Evolutionary conservation across 1,140 invertebrate genomes (phyloP).

Genomic region (Drosophila ercepeae): DNA sequence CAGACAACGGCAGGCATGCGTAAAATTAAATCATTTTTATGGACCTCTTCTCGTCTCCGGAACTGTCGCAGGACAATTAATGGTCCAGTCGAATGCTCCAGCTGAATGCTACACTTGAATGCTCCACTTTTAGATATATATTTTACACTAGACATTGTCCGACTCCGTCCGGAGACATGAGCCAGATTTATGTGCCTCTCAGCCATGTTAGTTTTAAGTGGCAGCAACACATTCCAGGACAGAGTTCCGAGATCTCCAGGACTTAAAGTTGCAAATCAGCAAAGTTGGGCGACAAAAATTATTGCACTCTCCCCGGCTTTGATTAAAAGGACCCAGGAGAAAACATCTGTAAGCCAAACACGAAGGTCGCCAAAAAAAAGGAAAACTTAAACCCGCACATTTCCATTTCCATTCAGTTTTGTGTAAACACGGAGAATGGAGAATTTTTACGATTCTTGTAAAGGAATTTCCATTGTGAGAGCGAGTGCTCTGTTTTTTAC

Average conservation of each 20-base stretch:
- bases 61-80: conserved; percentile 64
- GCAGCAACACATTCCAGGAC: conserved; percentile 44
- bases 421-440: conserved; percentile 6
- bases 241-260: conserved; percentile 9
- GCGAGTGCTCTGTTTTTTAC: no score
- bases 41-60: conserved; percentile 22
- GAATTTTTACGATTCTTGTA: conserved; percentile 38
- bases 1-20: conserved; percentile 49
- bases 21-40: conserved; percentile 81
- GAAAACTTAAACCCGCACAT: background rate
- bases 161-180: conserved; percentile 13
- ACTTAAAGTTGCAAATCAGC: conserved; percentile 56
- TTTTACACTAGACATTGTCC: conserved; percentile 47
- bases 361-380: background rate
- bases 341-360: background rate
- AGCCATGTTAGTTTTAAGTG: conserved; percentile 43
- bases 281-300: conserved; percentile 11
- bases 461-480: conserved; percentile 40
- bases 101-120: no score
- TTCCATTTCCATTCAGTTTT: conserved; percentile 56
- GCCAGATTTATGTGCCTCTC: conserved; percentile 58
- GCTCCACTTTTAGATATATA: no score
- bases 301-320: conserved; percentile 46
- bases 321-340: conserved; percentile 53
- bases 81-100: conserved; percentile 34